Conservation (phyloP, 2,797 vertebrate genomes). For the Epinephelus awoara region DNA sequence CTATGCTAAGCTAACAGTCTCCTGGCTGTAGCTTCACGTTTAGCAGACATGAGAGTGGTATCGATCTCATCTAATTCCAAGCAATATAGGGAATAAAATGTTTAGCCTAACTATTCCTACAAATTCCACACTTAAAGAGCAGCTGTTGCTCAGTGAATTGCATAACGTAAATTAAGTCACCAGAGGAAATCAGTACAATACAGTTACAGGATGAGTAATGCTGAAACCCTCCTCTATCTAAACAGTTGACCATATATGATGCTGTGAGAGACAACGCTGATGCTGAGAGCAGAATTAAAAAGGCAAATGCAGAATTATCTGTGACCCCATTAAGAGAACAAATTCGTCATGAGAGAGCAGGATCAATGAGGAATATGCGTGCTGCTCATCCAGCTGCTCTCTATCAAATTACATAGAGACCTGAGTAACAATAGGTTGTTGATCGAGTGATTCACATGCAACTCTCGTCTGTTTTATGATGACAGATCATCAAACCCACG, state of each 20-base stretch:
- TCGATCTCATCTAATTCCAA: too few species aligned
- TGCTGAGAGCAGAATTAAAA: background rate
- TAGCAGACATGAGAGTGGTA: too few species aligned
- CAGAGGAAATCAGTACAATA: background rate
- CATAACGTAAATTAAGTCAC: background rate
- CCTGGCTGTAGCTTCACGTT: too few species aligned
- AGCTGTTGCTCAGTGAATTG: background rate
- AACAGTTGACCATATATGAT: constrained; percentile 16
- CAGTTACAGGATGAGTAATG: background rate
- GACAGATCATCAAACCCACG: constrained; percentile 58
- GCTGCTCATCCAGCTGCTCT: constrained; percentile 68
- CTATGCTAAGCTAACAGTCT: too few species aligned
- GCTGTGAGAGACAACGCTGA: constrained; percentile 21
- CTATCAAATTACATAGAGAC: constrained; percentile 61
- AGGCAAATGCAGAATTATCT: constrained; percentile 23
- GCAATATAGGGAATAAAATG: too few species aligned
- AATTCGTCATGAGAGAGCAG: constrained; percentile 18
- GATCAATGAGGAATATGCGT: constrained; percentile 32
- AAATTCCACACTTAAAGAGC: background rate
- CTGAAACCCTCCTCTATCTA: background rate
- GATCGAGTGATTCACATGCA: constrained; percentile 62
- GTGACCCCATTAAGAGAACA: constrained; percentile 32
- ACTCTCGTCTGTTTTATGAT: constrained; percentile 47
- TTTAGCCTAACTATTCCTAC: background rate
- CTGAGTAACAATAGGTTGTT: constrained; percentile 69